These are phyloP conservation scores for Anthoscopus minutus DNA, from an alignment of 2,113 vertebrate species.

Conservation along the genomic window DNA sequence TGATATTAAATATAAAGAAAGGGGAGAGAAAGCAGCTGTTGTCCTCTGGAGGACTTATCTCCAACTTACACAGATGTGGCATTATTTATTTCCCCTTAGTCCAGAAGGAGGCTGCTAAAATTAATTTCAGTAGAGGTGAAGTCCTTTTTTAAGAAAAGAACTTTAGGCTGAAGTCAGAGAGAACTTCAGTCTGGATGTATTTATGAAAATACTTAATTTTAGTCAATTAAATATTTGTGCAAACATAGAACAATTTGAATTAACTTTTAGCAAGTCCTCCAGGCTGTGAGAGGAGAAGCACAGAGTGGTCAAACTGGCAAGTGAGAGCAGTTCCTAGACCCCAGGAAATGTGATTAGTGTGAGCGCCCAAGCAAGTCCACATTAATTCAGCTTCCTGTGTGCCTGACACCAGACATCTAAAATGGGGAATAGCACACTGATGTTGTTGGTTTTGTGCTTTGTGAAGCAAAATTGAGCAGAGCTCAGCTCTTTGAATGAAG, in stretches of 20 bases:
- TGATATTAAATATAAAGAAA: not conserved
- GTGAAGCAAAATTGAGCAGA: not conserved
- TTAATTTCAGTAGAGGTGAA: not conserved
- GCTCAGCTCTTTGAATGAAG: not conserved
- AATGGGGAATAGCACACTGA: rapidly evolving
- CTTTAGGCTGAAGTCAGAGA: not conserved
- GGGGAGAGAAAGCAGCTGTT: not conserved
- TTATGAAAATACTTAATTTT: not conserved
- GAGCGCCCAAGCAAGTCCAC: not conserved
- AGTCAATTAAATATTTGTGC: not conserved
- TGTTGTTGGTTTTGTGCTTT: not conserved
- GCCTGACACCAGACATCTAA: not conserved
- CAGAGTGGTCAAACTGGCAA: not conserved
- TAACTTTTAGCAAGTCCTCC: not conserved
- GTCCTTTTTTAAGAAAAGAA: not conserved
- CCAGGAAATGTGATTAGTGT: not conserved
- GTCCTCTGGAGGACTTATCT: not conserved
- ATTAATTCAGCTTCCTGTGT: not conserved
- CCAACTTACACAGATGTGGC: not conserved
- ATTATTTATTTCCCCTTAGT: not conserved
- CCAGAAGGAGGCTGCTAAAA: not conserved
- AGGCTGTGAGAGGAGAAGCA: not conserved
- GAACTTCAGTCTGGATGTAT: not conserved
- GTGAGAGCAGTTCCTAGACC: not conserved
- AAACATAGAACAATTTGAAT: not conserved